A percentile compares a stretch with the other conserved stretches of the same genome.
Evolutionary conservation across 2,113 vertebrate species (phyloP).

Genomic region (Sander lucioperca): DNA sequence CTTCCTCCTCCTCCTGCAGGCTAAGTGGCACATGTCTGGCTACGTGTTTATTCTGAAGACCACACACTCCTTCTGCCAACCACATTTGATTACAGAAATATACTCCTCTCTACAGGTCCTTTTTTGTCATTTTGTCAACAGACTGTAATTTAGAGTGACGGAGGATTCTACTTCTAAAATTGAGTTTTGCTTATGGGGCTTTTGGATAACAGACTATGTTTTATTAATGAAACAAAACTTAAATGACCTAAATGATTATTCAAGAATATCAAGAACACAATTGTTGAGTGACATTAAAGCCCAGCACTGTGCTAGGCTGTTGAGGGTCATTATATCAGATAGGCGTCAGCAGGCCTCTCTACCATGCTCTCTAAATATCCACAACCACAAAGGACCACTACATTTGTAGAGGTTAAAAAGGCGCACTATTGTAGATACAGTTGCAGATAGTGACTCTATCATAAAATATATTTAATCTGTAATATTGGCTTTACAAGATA

Average conservation of each 20-base stretch:
- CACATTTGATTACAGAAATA: neutral
- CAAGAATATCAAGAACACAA: neutral
- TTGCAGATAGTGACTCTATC: neutral
- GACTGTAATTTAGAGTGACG: neutral
- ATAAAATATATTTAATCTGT: neutral
- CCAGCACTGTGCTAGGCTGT: neutral
- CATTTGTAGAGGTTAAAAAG: neutral
- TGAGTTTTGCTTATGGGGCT: neutral
- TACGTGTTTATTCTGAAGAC: neutral
- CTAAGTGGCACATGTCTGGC: neutral
- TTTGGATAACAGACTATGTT: neutral
- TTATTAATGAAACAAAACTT: neutral
- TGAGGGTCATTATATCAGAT: slow-evolving; percentile 25
- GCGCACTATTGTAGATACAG: neutral
- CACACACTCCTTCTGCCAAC: neutral
- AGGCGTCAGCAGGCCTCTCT: slow-evolving; percentile 7
- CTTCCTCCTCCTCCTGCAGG: neutral
- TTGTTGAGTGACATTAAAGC: slow-evolving; percentile 5
- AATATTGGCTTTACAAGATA: neutral
- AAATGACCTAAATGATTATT: neutral
- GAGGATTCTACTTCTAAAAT: neutral
- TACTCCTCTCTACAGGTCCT: slow-evolving; percentile 1
- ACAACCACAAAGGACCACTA: neutral
- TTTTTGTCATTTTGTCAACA: neutral
- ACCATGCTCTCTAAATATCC: neutral